Conservation (phyloP, 2,113 vertebrate genomes). For the Poeciliopsis retropinna region DNA sequence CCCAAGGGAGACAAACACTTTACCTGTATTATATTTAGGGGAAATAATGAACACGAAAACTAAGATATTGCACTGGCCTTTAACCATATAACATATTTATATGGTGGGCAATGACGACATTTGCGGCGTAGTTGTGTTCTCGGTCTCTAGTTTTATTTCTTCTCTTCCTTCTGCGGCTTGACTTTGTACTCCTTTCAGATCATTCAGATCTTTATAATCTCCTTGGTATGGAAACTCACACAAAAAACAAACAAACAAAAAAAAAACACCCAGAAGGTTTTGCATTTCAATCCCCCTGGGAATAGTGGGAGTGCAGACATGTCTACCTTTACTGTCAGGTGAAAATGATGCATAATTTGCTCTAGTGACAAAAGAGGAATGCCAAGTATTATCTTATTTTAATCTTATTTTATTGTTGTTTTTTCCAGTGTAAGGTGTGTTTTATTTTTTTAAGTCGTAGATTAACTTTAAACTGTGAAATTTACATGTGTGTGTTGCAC, state of each 20-base stretch:
- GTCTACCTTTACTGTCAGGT: not conserved
- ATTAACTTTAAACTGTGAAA: not conserved
- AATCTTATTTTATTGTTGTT: no score
- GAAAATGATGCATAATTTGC: conserved; percentile 3
- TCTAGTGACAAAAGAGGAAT: not conserved
- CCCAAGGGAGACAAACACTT: not conserved
- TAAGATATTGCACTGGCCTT: not conserved
- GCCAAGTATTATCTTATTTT: not conserved
- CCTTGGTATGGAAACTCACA: not conserved
- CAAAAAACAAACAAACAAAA: no score
- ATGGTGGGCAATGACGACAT: conserved; percentile 64
- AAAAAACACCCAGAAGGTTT: not conserved
- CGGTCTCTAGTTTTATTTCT: no score
- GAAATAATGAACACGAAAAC: not conserved
- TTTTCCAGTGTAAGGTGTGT: not conserved
- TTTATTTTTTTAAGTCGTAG: not conserved
- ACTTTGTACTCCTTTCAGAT: not conserved
- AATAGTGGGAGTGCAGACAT: no score
- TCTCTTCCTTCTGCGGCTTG: conserved; percentile 11
- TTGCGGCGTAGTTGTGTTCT: conserved; percentile 63
- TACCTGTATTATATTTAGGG: not conserved
- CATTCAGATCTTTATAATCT: not conserved
- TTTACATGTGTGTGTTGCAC: conserved; percentile 5
- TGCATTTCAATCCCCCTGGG: not conserved
- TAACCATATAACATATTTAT: conserved; percentile 27